Evolutionary conservation across 2,797 vertebrate genomes (phyloP).

Genomic region (Sebastiscus tertius): DNA sequence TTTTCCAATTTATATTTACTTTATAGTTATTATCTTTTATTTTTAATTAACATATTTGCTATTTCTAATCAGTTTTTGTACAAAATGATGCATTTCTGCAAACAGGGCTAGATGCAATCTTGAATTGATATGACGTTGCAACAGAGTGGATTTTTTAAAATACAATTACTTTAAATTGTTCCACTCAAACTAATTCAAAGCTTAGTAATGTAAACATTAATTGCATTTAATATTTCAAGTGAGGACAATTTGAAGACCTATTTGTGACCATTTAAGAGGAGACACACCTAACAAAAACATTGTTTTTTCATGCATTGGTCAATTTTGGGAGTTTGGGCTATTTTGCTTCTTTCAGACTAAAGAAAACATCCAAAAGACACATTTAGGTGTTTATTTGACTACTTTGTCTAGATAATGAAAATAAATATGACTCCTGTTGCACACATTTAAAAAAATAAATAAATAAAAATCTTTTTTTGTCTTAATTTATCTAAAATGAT

Average conservation of each 20-base stretch:
- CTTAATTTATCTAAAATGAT: too few species aligned
- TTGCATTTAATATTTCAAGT: slow-evolving; percentile 11
- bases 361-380: background rate
- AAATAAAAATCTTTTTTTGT: fast-evolving
- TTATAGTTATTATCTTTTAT: background rate
- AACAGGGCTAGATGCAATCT: background rate
- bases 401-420: background rate
- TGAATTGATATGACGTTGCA: background rate
- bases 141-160: background rate
- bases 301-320: too few species aligned
- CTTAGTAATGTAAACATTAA: slow-evolving; percentile 2
- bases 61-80: background rate
- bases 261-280: slow-evolving; percentile 1
- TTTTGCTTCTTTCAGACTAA: too few species aligned
- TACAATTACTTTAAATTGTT: background rate
- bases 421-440: background rate
- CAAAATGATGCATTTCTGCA: background rate
- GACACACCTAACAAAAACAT: too few species aligned
- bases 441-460: too few species aligned
- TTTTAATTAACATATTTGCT: background rate
- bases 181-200: background rate
- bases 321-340: too few species aligned
- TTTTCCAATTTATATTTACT: background rate
- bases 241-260: slow-evolving; percentile 3
- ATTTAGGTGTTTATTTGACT: background rate